phyloP scores from a whole-genome alignment of 2,113 vertebrate species.

The Cyanoderma ruficeps region DNA sequence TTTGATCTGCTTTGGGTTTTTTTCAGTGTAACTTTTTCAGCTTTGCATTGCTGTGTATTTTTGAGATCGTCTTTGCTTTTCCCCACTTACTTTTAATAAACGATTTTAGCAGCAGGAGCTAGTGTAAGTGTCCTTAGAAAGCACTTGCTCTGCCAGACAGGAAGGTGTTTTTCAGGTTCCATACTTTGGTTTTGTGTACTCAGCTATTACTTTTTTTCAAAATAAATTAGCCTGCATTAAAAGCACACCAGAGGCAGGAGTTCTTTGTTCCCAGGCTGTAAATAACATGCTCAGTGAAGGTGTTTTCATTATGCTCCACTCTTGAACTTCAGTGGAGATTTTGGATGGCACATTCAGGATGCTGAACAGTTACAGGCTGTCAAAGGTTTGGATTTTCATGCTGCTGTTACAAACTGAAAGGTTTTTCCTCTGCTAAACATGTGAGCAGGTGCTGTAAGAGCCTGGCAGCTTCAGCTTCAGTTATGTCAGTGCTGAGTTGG shows the following conservation, averaged over 20 bases:
- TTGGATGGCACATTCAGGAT: neutral
- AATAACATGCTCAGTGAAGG: neutral
- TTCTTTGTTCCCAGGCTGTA: slow-evolving; percentile 23
- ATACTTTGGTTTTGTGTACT: neutral
- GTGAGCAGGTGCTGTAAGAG: neutral
- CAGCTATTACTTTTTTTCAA: neutral
- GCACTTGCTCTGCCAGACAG: neutral
- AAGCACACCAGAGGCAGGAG: neutral
- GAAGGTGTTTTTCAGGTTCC: slow-evolving; percentile 25
- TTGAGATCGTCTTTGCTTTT: neutral
- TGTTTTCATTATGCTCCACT: neutral
- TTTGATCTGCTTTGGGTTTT: neutral
- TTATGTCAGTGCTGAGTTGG: neutral
- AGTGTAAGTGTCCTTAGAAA: neutral
- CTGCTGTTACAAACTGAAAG: neutral
- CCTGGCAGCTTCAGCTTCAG: neutral
- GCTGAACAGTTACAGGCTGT: neutral
- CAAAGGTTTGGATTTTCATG: neutral
- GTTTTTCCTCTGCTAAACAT: neutral
- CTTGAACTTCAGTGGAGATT: neutral
- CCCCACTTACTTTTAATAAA: neutral
- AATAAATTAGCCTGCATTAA: slow-evolving; percentile 26
- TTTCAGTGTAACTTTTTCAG: neutral
- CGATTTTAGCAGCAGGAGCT: neutral
- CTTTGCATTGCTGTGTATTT: neutral